Evolutionary conservation across 2,888 invertebrate species (phyloP).

Genomic region (Phaedon cochleariae): DNA sequence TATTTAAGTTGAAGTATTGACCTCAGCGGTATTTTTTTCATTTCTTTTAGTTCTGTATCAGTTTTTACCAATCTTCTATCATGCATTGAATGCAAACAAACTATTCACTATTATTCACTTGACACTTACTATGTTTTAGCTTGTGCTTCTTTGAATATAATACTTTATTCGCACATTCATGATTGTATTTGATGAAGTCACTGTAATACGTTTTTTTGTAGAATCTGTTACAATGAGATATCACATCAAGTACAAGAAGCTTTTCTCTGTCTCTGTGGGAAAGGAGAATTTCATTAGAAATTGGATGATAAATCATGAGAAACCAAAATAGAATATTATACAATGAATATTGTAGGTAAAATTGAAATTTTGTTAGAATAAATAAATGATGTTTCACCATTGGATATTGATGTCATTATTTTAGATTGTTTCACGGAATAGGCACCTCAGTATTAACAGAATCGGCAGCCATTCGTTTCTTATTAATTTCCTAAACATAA

Average conservation of each 20-base stretch:
- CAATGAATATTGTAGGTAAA: background rate
- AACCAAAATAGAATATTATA: background rate
- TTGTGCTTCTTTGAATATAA: too few relatives aligned
- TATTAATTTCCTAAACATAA: background rate
- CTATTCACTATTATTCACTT: too few relatives aligned
- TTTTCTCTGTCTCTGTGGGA: conserved; percentile 35
- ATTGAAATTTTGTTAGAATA: background rate
- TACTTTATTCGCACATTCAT: background rate
- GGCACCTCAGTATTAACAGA: conserved; percentile 1
- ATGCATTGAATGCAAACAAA: too few relatives aligned
- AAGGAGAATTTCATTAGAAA: conserved; percentile 34
- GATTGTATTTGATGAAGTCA: background rate
- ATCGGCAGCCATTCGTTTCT: background rate
- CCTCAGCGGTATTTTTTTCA: too few relatives aligned
- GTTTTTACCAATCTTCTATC: too few relatives aligned
- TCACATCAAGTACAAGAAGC: conserved; percentile 43
- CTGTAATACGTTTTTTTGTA: conserved; percentile 26
- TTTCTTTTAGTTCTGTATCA: too few relatives aligned
- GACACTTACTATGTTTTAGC: too few relatives aligned
- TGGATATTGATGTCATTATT: background rate
- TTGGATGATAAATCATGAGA: conserved; percentile 32
- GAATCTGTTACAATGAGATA: conserved; percentile 31
- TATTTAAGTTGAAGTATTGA: too few relatives aligned
- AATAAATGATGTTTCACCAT: background rate
- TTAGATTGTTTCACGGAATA: conserved; percentile 1